Evolutionary conservation across 1,140 invertebrate species (phyloP).

Genomic region (Riptortus pedestris): DNA sequence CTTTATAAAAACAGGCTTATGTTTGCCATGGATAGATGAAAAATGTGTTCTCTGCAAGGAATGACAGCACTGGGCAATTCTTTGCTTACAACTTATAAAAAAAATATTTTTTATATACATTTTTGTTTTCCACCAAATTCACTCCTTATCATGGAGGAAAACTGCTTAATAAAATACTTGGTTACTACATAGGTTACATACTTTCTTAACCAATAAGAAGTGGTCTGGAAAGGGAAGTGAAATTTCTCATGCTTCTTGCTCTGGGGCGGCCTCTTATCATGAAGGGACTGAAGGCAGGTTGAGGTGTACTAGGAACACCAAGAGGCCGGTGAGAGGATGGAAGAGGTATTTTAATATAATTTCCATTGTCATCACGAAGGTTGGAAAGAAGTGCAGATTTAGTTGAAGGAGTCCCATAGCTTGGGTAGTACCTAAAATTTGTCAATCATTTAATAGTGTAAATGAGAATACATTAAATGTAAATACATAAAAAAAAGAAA

Average conservation of each 20-base stretch:
- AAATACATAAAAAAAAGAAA: no score
- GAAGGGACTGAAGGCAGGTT: background rate
- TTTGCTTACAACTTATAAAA: no score
- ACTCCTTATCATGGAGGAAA: no score
- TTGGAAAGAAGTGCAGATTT: background rate
- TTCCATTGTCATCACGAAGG: conserved; percentile 9
- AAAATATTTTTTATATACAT: no score
- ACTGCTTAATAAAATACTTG: no score
- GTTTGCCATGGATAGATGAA: no score
- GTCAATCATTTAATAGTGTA: background rate
- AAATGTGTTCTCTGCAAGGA: no score
- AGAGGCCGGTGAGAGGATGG: conserved; percentile 7
- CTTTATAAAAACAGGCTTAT: no score
- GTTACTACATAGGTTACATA: no score
- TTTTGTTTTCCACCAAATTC: no score
- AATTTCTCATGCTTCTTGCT: conserved; percentile 16
- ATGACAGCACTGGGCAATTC: no score
- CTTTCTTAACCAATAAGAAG: conserved; percentile 27
- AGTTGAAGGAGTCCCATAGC: conserved; percentile 21
- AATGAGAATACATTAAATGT: background rate
- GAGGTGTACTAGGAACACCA: conserved; percentile 7
- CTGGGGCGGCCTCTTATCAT: background rate
- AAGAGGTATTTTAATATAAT: conserved; percentile 10
- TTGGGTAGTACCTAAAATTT: conserved; percentile 8
- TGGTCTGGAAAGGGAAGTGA: conserved; percentile 27